Evolutionary conservation across 2,888 invertebrate genomes (phyloP).

Genomic region (Agrochola litura): DNA sequence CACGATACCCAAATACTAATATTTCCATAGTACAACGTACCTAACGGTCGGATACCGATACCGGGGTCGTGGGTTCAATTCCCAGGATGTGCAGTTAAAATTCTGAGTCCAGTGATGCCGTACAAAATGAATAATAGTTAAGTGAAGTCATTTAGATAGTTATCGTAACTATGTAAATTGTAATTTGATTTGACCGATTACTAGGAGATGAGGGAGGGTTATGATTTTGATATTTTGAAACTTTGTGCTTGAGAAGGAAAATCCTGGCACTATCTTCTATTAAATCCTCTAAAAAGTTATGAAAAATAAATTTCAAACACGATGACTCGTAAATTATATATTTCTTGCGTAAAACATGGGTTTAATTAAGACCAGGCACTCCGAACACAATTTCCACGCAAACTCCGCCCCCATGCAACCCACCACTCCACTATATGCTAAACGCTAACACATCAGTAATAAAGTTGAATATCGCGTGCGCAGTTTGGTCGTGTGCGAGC

Average conservation of each 20-base stretch:
- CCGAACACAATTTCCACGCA: too few species aligned
- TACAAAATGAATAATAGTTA: constrained; percentile 60
- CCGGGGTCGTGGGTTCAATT: constrained; percentile 75
- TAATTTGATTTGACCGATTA: constrained; percentile 51
- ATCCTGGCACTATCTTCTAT: too few species aligned
- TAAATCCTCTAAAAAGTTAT: too few species aligned
- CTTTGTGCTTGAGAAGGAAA: not conserved
- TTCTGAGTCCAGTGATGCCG: constrained; percentile 53
- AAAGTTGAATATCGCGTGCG: too few species aligned
- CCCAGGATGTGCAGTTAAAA: constrained; percentile 70
- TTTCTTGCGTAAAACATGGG: too few species aligned
- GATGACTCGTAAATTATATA: too few species aligned
- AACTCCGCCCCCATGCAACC: too few species aligned
- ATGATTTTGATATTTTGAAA: not conserved
- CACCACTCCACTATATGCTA: too few species aligned
- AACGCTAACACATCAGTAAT: too few species aligned
- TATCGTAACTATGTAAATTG: constrained; percentile 56
- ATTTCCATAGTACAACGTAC: constrained; percentile 58
- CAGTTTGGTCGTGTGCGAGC: too few species aligned
- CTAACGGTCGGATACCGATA: constrained; percentile 63
- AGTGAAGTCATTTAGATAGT: constrained; percentile 59
- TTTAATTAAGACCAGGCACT: too few species aligned
- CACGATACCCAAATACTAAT: constrained; percentile 55
- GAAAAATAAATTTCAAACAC: too few species aligned
- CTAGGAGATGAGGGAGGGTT: not conserved